A percentile compares a stretch with the other conserved stretches of the same genome.
Conservation (phyloP, 2,888 invertebrate genomes). For the Polietes domitor region DNA sequence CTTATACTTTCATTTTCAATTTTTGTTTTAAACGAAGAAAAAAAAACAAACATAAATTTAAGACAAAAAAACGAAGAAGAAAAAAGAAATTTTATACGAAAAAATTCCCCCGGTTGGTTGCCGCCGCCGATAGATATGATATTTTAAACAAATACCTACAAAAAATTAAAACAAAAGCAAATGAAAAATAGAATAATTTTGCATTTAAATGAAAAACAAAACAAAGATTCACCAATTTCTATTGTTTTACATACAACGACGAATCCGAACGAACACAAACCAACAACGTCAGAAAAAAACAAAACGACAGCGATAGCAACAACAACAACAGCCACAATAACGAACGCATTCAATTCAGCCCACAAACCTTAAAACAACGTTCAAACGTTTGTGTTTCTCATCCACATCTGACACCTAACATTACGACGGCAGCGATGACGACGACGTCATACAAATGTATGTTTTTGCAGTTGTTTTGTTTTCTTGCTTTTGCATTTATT, state of each 20-base stretch:
- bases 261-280: neutral
- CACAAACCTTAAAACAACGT: neutral
- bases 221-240: constrained; percentile 40
- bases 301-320: neutral
- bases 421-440: too few relatives aligned
- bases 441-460: too few relatives aligned
- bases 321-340: neutral
- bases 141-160: neutral
- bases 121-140: neutral
- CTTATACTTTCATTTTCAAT: constrained; percentile 60
- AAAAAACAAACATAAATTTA: neutral
- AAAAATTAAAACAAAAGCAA: too few relatives aligned
- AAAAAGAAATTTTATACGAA: constrained; percentile 47
- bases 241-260: constrained; percentile 49
- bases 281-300: neutral
- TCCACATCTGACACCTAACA: constrained; percentile 5
- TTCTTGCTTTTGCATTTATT: neutral
- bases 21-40: constrained; percentile 27
- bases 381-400: neutral
- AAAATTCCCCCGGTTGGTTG: constrained; percentile 14
- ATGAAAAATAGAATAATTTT: constrained; percentile 57
- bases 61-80: neutral
- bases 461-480: neutral
- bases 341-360: neutral
- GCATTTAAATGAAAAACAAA: constrained; percentile 47